Evolutionary conservation across 2,888 invertebrate genomes (phyloP).

Genomic region (Tribolium freemani): DNA sequence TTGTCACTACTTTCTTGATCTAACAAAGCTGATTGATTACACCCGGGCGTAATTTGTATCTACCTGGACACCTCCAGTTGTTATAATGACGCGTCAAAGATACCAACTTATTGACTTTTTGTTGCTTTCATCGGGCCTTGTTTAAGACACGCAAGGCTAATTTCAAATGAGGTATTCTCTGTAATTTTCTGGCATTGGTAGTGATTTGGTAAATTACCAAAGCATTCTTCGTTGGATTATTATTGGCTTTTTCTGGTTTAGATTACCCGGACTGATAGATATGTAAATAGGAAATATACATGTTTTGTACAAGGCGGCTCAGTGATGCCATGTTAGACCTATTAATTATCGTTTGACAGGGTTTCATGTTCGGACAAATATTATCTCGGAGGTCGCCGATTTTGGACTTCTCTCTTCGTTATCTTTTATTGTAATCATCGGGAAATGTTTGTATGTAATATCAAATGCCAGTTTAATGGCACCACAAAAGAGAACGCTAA

Average conservation of each 20-base stretch:
- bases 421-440: conserved; percentile 15
- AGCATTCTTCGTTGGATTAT: conserved; percentile 45
- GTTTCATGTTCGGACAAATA: conserved; percentile 14
- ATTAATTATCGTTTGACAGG: conserved; percentile 24
- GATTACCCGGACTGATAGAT: conserved; percentile 48
- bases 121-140: conserved; percentile 37
- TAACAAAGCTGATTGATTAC: conserved; percentile 30
- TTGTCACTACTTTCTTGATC: neutral
- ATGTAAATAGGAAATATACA: conserved; percentile 48
- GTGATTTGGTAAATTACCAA: conserved; percentile 53
- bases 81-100: conserved; percentile 27
- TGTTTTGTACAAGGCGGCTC: conserved; percentile 42
- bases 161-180: conserved; percentile 51
- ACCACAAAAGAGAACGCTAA: conserved; percentile 12
- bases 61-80: conserved; percentile 12
- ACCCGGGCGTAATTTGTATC: conserved; percentile 8
- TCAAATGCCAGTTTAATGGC: conserved; percentile 27
- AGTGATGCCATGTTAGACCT: conserved; percentile 28
- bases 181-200: conserved; percentile 51
- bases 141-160: conserved; percentile 52
- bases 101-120: conserved; percentile 40
- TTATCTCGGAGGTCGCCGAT: neutral
- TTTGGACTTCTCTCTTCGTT: neutral
- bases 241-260: conserved; percentile 47
- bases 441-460: conserved; percentile 30